phyloP scores from a whole-genome alignment of 30 jellyfish, hydroid and myxozoan species.

The Phacellophora camtschatica region DNA sequence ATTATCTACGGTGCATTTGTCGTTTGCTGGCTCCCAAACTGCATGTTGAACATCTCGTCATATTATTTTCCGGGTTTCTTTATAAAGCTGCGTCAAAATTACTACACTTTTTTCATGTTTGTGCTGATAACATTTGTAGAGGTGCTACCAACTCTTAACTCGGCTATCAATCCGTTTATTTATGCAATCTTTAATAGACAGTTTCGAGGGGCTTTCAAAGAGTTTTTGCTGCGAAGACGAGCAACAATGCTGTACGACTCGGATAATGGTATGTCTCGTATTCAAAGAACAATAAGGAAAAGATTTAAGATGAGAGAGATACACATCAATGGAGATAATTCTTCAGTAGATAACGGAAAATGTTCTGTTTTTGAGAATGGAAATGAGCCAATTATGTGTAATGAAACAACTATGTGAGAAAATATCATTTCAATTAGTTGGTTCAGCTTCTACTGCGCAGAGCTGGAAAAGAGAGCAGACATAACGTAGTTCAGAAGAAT shows the following conservation, averaged over 20 bases:
- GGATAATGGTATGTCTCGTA: slow-evolving; percentile 36
- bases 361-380: not conserved
- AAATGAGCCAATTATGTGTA: not conserved
- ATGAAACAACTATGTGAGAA: no score
- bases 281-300: slow-evolving; percentile 6
- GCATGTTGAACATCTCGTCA: slow-evolving; percentile 37
- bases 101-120: slow-evolving; percentile 22
- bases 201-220: slow-evolving; percentile 84
- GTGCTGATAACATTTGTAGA: slow-evolving; percentile 65
- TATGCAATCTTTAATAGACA: slow-evolving; percentile 83
- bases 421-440: no score
- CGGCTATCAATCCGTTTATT: slow-evolving; percentile 87
- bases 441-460: no score
- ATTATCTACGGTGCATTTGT: slow-evolving; percentile 86
- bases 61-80: slow-evolving; percentile 44
- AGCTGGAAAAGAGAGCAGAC: no score
- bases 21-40: slow-evolving; percentile 94
- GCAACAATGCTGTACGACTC: slow-evolving; percentile 32
- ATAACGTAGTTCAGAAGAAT: no score
- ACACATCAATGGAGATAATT: no score
- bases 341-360: slow-evolving; percentile 18
- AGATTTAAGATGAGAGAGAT: not conserved
- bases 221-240: slow-evolving; percentile 42
- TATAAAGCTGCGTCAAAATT: not conserved
- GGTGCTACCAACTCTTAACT: slow-evolving; percentile 79